phyloP scores from a whole-genome alignment of 2,797 vertebrate species.

The Schizopygopsis pylzovi region DNA sequence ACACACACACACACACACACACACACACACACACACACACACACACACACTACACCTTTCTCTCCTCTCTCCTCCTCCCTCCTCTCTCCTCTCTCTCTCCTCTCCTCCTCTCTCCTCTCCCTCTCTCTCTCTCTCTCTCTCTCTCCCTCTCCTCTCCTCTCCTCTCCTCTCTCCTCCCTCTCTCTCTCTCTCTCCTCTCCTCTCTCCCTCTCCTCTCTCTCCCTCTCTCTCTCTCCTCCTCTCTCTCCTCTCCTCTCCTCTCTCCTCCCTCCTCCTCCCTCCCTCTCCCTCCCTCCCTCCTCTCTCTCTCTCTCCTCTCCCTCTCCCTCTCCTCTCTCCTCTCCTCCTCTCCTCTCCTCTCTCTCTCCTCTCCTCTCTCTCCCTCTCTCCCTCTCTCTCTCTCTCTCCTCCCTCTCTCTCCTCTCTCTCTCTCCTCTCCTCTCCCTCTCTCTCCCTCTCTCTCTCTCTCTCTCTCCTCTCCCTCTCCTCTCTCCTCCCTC shows the following conservation, averaged over 20 bases:
- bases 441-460: conserved; percentile 5
- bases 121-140: too few relatives aligned
- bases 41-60: not conserved
- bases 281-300: too few relatives aligned
- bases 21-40: conserved; percentile 29
- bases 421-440: not conserved
- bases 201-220: not conserved
- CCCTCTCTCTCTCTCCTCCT: not conserved
- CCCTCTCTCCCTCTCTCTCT: too few relatives aligned
- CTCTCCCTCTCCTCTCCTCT: not conserved
- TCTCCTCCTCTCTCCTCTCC: too few relatives aligned
- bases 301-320: not conserved
- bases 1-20: conserved; percentile 39
- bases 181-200: too few relatives aligned
- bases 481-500: not conserved
- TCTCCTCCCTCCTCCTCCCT: too few relatives aligned
- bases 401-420: not conserved
- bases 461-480: not conserved
- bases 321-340: not conserved
- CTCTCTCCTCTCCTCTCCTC: too few relatives aligned
- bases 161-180: not conserved
- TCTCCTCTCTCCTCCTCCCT: not conserved
- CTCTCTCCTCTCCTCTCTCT: too few relatives aligned
- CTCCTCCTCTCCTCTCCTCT: too few relatives aligned
- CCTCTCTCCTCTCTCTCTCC: not conserved